Base-by-base conservation (phyloP, 1,140 invertebrate genomes). In the Ganaspis sp. region DNA sequence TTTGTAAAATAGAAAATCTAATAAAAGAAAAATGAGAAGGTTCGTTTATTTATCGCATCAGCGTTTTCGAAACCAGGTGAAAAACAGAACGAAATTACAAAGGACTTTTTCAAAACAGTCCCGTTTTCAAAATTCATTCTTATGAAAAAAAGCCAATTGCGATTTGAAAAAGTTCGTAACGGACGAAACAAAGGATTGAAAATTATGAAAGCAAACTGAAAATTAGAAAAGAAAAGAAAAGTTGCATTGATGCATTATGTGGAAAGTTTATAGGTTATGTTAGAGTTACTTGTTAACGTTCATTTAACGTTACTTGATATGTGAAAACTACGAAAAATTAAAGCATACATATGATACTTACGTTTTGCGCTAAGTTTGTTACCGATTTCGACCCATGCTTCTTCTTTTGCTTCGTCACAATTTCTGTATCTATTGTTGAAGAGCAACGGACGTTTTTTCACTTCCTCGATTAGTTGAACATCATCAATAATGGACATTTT, bases 371-470 rank as follows among this genome's bases (percentile, higher is more conserved):
- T 29, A 15, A 64, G 26, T 64, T 64, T 64, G 23, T 64, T 64
- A 29, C 23, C 58, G 23, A 64, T 64, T 29, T 64, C 58, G 58
- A 12, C 9, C 58, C 58, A 64, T 64, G 58, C 58, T 64, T 64
- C 58, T 11, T 64, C 58, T 26, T 64, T 64, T 29, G 58, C 58
- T 34, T 64, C 58, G 26, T 64, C 58, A 34, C 58, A 64, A 64
- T 64, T 64, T 29, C 58, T 23, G 15, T 64, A 64, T 64, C 58
- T 64, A 29, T 64, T 64, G 58, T 64, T 64, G 58, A 64, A 64
- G 15, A 64, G 58, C 11, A 64, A 64, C 29, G 58, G 58, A n/a
- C 58, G 58, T 64, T 64, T 29, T 64, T 29, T 64, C 12, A 64
- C 58, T n/a, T 64, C 58, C 12, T 64, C 58, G 11, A 64, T 64